phyloP scores from a whole-genome alignment of 2,888 invertebrate genomes.

The Drosophila colorata region DNA sequence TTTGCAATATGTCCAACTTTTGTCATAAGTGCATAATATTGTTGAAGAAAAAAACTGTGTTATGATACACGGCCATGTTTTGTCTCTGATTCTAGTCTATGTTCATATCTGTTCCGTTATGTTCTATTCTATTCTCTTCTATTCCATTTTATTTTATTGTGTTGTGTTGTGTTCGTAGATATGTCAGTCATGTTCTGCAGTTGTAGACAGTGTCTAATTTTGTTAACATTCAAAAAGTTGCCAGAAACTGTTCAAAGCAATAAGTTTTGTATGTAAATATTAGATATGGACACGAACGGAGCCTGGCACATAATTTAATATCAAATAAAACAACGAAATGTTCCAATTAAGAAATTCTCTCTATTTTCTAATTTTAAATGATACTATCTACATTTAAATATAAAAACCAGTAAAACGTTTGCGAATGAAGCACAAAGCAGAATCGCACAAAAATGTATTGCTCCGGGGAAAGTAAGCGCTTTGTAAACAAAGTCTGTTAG shows the following conservation, averaged over 20 bases:
- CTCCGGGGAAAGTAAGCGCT: background rate
- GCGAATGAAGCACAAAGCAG: background rate
- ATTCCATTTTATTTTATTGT: background rate
- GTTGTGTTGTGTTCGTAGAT: constrained; percentile 22
- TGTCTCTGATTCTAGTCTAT: constrained; percentile 29
- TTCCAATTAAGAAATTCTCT: no score
- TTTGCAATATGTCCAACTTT: constrained; percentile 41
- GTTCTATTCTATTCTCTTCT: no score
- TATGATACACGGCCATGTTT: constrained; percentile 56
- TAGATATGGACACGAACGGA: background rate
- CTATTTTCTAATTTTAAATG: no score
- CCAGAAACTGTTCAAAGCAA: constrained; percentile 3
- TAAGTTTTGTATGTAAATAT: constrained; percentile 3
- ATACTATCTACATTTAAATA: no score
- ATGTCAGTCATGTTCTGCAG: constrained; percentile 42
- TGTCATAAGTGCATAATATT: constrained; percentile 72
- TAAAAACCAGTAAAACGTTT: background rate
- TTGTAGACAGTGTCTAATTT: constrained; percentile 23
- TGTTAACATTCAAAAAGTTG: constrained; percentile 3
- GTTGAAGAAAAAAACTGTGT: constrained; percentile 50
- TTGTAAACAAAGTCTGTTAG: background rate
- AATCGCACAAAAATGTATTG: background rate
- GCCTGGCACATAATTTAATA: background rate
- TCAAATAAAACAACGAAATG: no score
- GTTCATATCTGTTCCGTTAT: constrained; percentile 8